Evolutionary conservation across 2,113 vertebrate species (phyloP), one percentile per base, ranked within the genome.

Genomic region (Thalassoma bifasciatum): DNA sequence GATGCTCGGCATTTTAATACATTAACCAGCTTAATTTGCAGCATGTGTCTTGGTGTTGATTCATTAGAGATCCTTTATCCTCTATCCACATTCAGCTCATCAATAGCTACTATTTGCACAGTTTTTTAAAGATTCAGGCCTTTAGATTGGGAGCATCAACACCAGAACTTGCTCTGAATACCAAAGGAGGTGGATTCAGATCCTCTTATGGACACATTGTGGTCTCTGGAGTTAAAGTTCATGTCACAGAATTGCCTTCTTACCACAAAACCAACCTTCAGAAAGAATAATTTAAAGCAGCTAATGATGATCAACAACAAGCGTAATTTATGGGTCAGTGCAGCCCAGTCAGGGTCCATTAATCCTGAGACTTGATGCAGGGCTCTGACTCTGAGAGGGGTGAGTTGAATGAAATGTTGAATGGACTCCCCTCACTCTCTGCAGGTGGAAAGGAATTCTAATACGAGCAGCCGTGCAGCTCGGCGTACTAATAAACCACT

Each of bases 401-500:
- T 5, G 19, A 40, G 47, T 16, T 79, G 80, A 88, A 68, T 76
- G 67, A 78, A 80, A 57, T 46, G 75, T 50, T 90, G 80, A 79
- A 86, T 72, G 72, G 72, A 78, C 81, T 79, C 75, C 56, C 11
- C 22, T 81, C 10, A 6, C 72, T 19, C 17, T 46, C 21, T 0
- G 61, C 61, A 57, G 76, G 75, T 82, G 85, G 83, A 78, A 77
- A 69, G 68, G 81, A 87, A 89, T 90, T 79, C 83, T 90, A 89
- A 89, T 90, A 63, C 47, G 8, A 24, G n/a, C 34, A 24, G 0
- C 2, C 0, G 64, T 38, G 83, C 78, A 21, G 70, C 50, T 13
- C 50, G 7, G 86, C 46, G 50, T 87, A 83, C 89, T 86, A 86
- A 89, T 89, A 72, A 61, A 74, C 30, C 73, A 8, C 70, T 77